phyloP scores from a whole-genome alignment of 2,888 invertebrate species.

The Lissocephala sabroskyi region DNA sequence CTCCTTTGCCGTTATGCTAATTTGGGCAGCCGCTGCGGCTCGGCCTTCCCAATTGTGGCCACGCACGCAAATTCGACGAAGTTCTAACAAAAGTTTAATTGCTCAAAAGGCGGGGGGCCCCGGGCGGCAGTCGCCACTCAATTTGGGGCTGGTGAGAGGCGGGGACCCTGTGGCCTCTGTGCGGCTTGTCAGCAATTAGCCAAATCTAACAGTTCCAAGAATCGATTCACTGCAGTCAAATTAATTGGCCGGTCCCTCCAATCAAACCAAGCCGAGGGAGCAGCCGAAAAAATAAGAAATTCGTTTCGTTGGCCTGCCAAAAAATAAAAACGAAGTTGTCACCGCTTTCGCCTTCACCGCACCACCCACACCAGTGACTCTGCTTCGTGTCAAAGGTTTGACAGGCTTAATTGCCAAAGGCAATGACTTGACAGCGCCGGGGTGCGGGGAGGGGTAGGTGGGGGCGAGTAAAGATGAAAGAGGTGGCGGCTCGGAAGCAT shows the following conservation, averaged over 20 bases:
- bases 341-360: too few relatives aligned
- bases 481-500: too few relatives aligned
- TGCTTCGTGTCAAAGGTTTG: conserved; percentile 63
- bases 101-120: conserved; percentile 12
- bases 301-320: neutral
- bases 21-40: conserved; percentile 12
- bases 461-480: too few relatives aligned
- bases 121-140: conserved; percentile 29
- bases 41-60: conserved; percentile 38
- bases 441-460: too few relatives aligned
- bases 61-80: conserved; percentile 50
- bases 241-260: conserved; percentile 46
- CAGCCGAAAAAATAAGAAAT: neutral
- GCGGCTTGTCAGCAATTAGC: conserved; percentile 47
- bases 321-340: conserved; percentile 33
- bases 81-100: conserved; percentile 30
- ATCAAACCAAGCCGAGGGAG: conserved; percentile 18
- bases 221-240: conserved; percentile 54
- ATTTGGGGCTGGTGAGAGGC: conserved; percentile 15
- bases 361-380: too few relatives aligned
- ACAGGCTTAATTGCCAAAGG: conserved; percentile 55
- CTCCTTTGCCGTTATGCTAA: neutral
- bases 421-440: too few relatives aligned
- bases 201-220: conserved; percentile 66
- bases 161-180: conserved; percentile 14